Base-by-base conservation (phyloP, 1,140 invertebrate genomes). In the Acyrthosiphon pisum region DNA sequence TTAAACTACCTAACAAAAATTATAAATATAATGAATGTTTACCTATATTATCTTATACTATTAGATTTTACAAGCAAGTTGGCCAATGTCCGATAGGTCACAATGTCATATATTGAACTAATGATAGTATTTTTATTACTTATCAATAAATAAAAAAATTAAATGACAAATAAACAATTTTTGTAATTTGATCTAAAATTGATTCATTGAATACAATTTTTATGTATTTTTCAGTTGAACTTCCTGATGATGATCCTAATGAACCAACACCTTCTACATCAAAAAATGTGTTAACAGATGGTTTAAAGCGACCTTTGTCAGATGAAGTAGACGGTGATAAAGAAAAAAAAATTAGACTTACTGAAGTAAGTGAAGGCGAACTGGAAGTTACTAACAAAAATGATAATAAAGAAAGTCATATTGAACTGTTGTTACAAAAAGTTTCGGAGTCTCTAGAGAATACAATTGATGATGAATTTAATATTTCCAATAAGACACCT, bases 301-400 rank as follows among this genome's bases (percentile, higher is more conserved):
- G 89, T 41, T 41, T 93, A 44, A 93, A 93, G 26, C 91, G 91
- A 86, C 23, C 91, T 84, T 81, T 83, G 50, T 4, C 14, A 83
- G n/a, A 86, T 86, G 30, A n/a, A 53, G 14, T 41, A 86, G 81
- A 53, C 0, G 41, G 22, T 56, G 81, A 84, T 4, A 50, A n/a
- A 2, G 22, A 23, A 23, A 93, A 93, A 84, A 93, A 93, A 93
- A 7, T 56, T 1, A 93, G 30, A 60, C 7, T 84, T 7, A 26
- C 6, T n/a, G 44, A 84, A 41, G 4, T 1, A 56, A 53, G 6
- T 44, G 30, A 93, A 18, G 68, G 53, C 14, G 35, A 93, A 53
- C 9, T 46, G 56, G 48, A 50, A 50, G 81, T 1, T 86, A n/a
- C 6, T 86, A 56, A 20, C 35, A 90, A 30, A 30, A 1, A 68